Percentiles rank a stretch among this genome's conserved stretches.
Conservation (phyloP, 2,888 invertebrate genomes). For the Eristalis intricaria region DNA sequence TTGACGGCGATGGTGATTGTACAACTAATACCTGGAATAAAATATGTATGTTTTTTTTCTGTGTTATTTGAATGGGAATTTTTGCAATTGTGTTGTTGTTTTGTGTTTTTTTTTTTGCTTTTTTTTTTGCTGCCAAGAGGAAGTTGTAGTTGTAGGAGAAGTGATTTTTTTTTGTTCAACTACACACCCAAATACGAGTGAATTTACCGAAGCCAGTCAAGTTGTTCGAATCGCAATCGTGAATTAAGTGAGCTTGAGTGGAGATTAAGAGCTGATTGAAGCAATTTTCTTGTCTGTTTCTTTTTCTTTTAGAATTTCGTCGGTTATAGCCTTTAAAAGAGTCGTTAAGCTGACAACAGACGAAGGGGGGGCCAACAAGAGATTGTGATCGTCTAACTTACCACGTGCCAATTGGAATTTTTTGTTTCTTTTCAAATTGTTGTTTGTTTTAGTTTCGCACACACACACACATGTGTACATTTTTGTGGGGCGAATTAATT, state of each 20-base stretch:
- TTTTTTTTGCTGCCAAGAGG: neutral
- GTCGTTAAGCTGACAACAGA: slow-evolving; percentile 40
- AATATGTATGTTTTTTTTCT: slow-evolving; percentile 30
- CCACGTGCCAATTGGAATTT: slow-evolving; percentile 58
- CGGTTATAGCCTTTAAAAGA: slow-evolving; percentile 37
- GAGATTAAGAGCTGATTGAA: slow-evolving; percentile 12
- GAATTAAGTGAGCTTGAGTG: slow-evolving; percentile 34
- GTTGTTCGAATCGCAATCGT: slow-evolving; percentile 19
- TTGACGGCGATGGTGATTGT: slow-evolving; percentile 78
- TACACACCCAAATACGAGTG: neutral
- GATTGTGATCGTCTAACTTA: slow-evolving; percentile 46
- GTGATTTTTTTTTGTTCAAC: neutral
- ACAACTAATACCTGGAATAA: slow-evolving; percentile 80
- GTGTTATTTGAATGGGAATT: neutral
- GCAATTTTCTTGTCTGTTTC: neutral
- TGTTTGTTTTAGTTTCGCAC: slow-evolving; percentile 1
- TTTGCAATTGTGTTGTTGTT: slow-evolving; percentile 16
- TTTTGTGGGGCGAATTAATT: slow-evolving; percentile 32
- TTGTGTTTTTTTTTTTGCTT: no score
- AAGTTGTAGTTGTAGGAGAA: neutral
- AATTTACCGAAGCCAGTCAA: slow-evolving; percentile 31
- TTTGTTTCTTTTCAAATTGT: slow-evolving; percentile 48
- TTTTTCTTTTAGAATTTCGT: slow-evolving; percentile 1
- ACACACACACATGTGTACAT: neutral
- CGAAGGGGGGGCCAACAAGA: slow-evolving; percentile 12